Conservation (phyloP, 2,113 vertebrate species). For the Mirza zaza region DNA sequence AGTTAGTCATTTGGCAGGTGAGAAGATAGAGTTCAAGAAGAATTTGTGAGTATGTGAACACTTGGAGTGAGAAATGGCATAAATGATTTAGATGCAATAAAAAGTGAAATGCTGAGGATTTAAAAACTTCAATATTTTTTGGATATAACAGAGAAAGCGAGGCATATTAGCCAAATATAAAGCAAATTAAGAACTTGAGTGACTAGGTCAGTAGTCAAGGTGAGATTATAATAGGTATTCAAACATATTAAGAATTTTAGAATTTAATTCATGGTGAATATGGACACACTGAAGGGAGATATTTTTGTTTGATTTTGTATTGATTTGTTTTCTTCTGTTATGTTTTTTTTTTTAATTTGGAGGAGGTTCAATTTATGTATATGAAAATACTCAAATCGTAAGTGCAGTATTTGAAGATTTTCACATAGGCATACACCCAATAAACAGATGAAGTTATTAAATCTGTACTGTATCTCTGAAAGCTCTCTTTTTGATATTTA, state of each 20-base stretch:
- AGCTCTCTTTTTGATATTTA: background rate
- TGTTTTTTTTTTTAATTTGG: background rate
- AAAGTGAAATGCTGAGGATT: background rate
- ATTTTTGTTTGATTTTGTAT: background rate
- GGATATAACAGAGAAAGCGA: background rate
- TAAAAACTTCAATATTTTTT: background rate
- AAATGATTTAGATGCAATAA: background rate
- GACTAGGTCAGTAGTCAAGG: background rate
- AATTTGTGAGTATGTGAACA: background rate
- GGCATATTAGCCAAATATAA: background rate
- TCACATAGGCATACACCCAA: background rate
- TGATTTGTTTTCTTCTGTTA: background rate
- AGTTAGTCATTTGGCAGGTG: background rate
- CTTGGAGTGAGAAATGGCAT: background rate
- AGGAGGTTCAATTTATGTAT: background rate
- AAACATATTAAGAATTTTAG: background rate
- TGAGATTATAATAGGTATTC: background rate
- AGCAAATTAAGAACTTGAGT: background rate
- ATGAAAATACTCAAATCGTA: background rate
- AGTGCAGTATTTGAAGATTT: background rate
- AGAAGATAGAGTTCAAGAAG: background rate
- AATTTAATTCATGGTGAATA: background rate
- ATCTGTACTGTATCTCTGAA: background rate
- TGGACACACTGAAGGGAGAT: background rate
- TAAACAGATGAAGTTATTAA: background rate